phyloP scores from a whole-genome alignment of 2,797 vertebrate genomes.

The Cebuella pygmaea region DNA sequence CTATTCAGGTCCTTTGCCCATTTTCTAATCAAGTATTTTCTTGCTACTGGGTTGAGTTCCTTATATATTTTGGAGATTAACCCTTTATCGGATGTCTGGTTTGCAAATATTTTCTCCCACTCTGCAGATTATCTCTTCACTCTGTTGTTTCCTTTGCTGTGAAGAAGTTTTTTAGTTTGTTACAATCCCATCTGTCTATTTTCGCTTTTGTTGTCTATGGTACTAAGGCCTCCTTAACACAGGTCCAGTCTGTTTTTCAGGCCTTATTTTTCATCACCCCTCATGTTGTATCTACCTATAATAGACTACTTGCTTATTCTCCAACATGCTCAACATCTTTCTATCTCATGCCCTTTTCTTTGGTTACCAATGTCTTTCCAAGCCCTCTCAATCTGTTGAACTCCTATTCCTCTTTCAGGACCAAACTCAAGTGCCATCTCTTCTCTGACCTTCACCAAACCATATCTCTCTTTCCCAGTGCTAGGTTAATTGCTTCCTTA shows the following conservation, averaged over 20 bases:
- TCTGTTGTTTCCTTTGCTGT: background rate
- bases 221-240: background rate
- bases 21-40: background rate
- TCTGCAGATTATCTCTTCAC: background rate
- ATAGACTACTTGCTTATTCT: background rate
- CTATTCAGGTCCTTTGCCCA: background rate
- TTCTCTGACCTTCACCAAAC: background rate
- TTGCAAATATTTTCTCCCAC: background rate
- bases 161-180: background rate
- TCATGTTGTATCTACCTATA: background rate
- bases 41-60: background rate
- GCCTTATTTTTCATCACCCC: background rate
- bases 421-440: constrained; percentile 2
- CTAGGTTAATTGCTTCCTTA: constrained; percentile 16
- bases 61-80: background rate
- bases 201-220: background rate
- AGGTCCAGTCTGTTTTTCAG: background rate
- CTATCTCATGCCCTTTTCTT: constrained; percentile 1
- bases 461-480: background rate
- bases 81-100: background rate
- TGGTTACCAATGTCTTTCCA: constrained; percentile 2
- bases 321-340: background rate
- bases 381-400: background rate
- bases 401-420: background rate
- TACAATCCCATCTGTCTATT: background rate